Base-by-base conservation (phyloP, 2,888 invertebrate genomes). In the Drosophila austrosaltans region DNA sequence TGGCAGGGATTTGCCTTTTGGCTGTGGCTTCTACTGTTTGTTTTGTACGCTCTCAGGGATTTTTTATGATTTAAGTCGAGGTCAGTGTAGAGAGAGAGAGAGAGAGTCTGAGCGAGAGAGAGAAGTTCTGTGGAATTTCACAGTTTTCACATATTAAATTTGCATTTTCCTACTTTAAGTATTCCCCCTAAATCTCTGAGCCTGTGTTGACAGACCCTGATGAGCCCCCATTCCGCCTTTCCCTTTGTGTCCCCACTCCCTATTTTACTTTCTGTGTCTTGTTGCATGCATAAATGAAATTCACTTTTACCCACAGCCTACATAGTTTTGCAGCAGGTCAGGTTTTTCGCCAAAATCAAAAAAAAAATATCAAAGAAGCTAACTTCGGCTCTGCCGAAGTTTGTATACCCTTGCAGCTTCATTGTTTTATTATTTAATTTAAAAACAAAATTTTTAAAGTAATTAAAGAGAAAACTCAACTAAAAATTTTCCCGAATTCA, bases 261-360 rank as follows among this genome's bases (percentile, higher is more conserved):
- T 10, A 48, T 57, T 39, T 36, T 40, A 28, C 30, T 30, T 69
- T 30, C 63, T 56, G n/a, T 56, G 53, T 74, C 68, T 61, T 66
- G 61, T 63, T 54, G 58, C 60, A 64, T 48, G 25, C 48, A 68
- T 36, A 66, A 71, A 82, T 76, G 78, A 84, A 80, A 82, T 81
- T 85, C 69, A 82, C 72, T 82, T 75, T 75, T 75, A 66, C 36
- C 60, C 79, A 63, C 48, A 48, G 25, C 48, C 79, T 61, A 70
- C 63, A 25, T 58, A 25, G 60, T 61, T 76, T 71, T 68, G 62
- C 75, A 75, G 28, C 71, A 75, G 75, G 75, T 68, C 78, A 66
- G 82, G 68, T 76, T 79, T 71, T 63, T 39, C 36, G 22, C 22
- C 44, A 44, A 22, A 32, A 16, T 2, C 2, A 36, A 36, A 8